Evolutionary conservation across 1,140 invertebrate species (phyloP).

Genomic region (Euwallacea similis): DNA sequence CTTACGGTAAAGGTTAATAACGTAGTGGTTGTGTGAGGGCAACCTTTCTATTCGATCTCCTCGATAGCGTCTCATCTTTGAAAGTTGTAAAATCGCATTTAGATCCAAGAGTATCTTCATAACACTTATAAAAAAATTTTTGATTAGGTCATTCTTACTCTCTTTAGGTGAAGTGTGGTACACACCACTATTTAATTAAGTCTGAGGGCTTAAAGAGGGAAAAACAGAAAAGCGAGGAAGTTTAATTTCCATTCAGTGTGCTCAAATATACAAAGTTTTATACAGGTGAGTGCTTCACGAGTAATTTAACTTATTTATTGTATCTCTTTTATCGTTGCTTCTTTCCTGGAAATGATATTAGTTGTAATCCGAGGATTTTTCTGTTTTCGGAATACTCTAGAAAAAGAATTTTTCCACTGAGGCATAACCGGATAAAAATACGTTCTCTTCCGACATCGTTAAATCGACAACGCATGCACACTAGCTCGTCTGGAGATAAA

Average conservation of each 20-base stretch:
- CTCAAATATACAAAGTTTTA: conserved; percentile 19
- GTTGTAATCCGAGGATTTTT: conserved; percentile 20
- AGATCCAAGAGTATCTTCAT: conserved; percentile 12
- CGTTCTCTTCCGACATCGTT: no score
- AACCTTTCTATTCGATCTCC: conserved; percentile 24
- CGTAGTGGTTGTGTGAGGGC: conserved; percentile 21
- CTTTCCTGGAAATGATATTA: conserved; percentile 19
- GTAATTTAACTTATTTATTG: conserved; percentile 29
- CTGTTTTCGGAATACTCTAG: conserved; percentile 1
- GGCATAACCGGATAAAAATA: not conserved
- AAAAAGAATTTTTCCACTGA: conserved; percentile 9
- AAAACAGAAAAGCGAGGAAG: not conserved
- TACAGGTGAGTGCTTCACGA: conserved; percentile 17
- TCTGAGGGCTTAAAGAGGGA: not conserved
- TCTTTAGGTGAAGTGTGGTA: not conserved
- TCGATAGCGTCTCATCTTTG: conserved; percentile 10
- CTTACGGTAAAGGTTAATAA: conserved; percentile 31
- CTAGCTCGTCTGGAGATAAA: no score
- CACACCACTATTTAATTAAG: not conserved
- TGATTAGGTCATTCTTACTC: conserved; percentile 1
- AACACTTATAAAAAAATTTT: conserved; percentile 22
- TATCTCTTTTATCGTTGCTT: conserved; percentile 26
- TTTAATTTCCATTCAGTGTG: conserved; percentile 8
- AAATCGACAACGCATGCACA: no score
- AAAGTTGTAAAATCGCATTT: conserved; percentile 21